Evolutionary conservation across 1,140 invertebrate genomes (phyloP).

Genomic region (Dendroctonus valens): DNA sequence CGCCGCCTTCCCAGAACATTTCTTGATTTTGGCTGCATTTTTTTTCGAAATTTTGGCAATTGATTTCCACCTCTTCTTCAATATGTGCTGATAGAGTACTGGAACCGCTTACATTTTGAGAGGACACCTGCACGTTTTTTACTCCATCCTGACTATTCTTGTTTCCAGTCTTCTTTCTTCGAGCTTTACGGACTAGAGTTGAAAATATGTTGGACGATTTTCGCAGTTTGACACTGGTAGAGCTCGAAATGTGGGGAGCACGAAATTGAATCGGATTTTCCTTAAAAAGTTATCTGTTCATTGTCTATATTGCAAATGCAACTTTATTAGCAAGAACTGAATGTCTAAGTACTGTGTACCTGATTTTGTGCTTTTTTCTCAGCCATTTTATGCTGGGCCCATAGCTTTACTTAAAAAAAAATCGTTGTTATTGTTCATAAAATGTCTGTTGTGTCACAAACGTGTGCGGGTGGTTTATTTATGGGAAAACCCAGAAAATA

Average conservation of each 20-base stretch:
- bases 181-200: slow-evolving; percentile 18
- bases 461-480: too few species aligned
- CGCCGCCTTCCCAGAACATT: slow-evolving; percentile 11
- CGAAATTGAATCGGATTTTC: too few species aligned
- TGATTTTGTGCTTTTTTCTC: too few species aligned
- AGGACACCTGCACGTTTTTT: slow-evolving; percentile 9
- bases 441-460: too few species aligned
- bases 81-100: slow-evolving; percentile 25
- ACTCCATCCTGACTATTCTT: neutral
- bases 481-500: too few species aligned
- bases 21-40: slow-evolving; percentile 10
- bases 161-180: slow-evolving; percentile 9
- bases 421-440: too few species aligned
- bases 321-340: too few species aligned
- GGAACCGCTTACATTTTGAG: slow-evolving; percentile 16
- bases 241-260: neutral
- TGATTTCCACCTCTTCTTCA: slow-evolving; percentile 28
- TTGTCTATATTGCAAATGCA: too few species aligned
- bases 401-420: too few species aligned
- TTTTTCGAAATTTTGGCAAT: slow-evolving; percentile 27
- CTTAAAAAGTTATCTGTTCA: too few species aligned
- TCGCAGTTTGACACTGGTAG: slow-evolving; percentile 17
- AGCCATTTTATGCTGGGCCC: too few species aligned
- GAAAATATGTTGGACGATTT: slow-evolving; percentile 31
- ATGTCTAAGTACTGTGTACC: too few species aligned